Evolutionary conservation across 2,888 invertebrate species (phyloP).

Genomic region (Entomobrya proxima): DNA sequence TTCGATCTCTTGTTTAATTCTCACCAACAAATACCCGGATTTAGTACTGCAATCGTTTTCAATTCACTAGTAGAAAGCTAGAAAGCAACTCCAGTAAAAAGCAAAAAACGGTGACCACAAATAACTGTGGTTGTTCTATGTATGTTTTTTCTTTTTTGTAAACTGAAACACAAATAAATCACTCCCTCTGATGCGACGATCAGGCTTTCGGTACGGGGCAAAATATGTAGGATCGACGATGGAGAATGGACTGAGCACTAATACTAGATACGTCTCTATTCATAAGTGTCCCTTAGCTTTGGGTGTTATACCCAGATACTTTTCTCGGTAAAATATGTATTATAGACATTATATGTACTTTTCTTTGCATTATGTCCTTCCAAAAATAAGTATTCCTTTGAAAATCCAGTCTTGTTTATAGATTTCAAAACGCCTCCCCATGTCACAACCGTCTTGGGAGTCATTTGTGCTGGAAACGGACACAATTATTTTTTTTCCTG

Average conservation of each 20-base stretch:
- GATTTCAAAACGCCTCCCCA: constrained; percentile 54
- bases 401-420: constrained; percentile 48
- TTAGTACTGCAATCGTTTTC: not conserved
- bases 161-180: constrained; percentile 47
- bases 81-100: not conserved
- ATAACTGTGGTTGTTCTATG: too few species aligned
- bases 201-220: constrained; percentile 6
- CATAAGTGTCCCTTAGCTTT: not conserved
- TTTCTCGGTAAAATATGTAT: too few species aligned
- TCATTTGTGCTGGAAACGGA: constrained; percentile 35
- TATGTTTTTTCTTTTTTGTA: constrained; percentile 12
- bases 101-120: too few species aligned
- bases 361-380: too few species aligned
- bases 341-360: too few species aligned
- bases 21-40: not conserved
- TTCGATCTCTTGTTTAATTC: not conserved
- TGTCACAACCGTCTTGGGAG: constrained; percentile 51
- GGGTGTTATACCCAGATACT: too few species aligned
- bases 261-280: not conserved
- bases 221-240: too few species aligned
- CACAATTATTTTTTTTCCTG: constrained; percentile 50
- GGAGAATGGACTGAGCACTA: too few species aligned
- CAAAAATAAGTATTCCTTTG: too few species aligned
- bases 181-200: constrained; percentile 23
- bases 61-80: not conserved